Conservation (phyloP, 2,113 vertebrate genomes). For the Corythoichthys intestinalis region DNA sequence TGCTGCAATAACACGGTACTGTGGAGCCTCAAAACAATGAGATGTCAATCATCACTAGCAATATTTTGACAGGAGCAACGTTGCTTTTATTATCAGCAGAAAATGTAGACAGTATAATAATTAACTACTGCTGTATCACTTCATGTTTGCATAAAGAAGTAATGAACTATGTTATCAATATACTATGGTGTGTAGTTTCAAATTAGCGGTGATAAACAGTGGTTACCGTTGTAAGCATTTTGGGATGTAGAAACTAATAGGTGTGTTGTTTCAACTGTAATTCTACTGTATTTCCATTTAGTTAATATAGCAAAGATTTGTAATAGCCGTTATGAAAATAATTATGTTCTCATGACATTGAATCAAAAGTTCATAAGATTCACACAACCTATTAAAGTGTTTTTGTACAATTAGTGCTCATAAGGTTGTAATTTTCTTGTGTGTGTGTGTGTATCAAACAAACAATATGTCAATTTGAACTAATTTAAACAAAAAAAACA, state of each 20-base stretch:
- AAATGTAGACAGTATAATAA: slow-evolving; percentile 4
- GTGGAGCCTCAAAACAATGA: slow-evolving; percentile 53
- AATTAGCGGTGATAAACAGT: neutral
- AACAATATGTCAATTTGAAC: too few species aligned
- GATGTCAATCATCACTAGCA: slow-evolving; percentile 53
- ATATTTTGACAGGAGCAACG: slow-evolving; percentile 9
- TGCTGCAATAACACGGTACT: slow-evolving; percentile 60
- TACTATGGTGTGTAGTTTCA: neutral
- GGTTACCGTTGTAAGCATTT: neutral
- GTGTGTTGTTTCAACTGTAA: neutral
- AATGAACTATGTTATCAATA: slow-evolving; percentile 15
- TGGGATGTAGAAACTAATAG: neutral
- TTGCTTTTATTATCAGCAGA: slow-evolving; percentile 1
- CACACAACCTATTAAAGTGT: too few species aligned
- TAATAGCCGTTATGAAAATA: neutral
- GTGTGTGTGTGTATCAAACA: too few species aligned
- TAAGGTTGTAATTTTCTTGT: too few species aligned
- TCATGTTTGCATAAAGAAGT: slow-evolving; percentile 17
- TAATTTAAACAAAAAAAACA: too few species aligned
- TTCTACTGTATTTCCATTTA: neutral
- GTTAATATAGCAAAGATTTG: neutral
- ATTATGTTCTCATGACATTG: too few species aligned
- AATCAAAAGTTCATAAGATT: too few species aligned
- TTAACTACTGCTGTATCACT: neutral
- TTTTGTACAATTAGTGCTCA: too few species aligned